Percentiles rank a stretch among this genome's conserved stretches.
These are phyloP conservation scores for Brachyhypopomus occidentalis DNA, from an alignment of 2,113 vertebrate genomes.

Conservation along the genomic window DNA sequence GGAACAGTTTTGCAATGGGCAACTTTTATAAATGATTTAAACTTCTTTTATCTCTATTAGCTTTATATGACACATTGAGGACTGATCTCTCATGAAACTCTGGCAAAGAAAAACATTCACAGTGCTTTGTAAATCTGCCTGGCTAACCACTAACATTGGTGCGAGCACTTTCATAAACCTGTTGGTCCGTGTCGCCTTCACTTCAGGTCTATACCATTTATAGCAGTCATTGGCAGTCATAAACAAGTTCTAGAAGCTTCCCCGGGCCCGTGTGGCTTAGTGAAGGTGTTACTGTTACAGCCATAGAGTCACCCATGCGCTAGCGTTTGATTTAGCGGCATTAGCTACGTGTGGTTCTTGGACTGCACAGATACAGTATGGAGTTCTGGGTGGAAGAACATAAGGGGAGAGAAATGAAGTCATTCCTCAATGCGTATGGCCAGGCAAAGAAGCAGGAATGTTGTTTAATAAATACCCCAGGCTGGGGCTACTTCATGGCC, in stretches of 20 bases:
- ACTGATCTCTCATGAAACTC: too few species aligned
- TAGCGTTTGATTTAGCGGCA: constrained; percentile 44
- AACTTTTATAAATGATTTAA: background rate
- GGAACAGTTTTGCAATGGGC: too few species aligned
- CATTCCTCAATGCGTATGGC: constrained; percentile 49
- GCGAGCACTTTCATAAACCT: background rate
- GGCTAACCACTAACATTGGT: background rate
- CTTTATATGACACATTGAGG: background rate
- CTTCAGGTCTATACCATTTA: constrained; percentile 6
- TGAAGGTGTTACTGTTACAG: constrained; percentile 28
- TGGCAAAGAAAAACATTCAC: too few species aligned
- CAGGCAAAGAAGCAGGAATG: constrained; percentile 58
- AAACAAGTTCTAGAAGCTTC: constrained; percentile 36
- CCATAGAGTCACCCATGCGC: constrained; percentile 22
- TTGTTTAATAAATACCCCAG: constrained; percentile 63
- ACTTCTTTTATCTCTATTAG: background rate
- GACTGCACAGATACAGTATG: constrained; percentile 49
- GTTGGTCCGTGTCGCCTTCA: background rate
- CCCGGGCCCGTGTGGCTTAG: constrained; percentile 22
- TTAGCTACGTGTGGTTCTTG: constrained; percentile 25
- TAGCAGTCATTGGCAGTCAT: constrained; percentile 6
- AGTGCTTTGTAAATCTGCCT: background rate
- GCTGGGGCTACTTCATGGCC: constrained; percentile 41
- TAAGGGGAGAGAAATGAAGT: constrained; percentile 51
- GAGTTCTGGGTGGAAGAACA: constrained; percentile 41